These are phyloP conservation scores for Deilephila porcellus DNA, from an alignment of 2,888 invertebrate species.

Conservation along the genomic window DNA sequence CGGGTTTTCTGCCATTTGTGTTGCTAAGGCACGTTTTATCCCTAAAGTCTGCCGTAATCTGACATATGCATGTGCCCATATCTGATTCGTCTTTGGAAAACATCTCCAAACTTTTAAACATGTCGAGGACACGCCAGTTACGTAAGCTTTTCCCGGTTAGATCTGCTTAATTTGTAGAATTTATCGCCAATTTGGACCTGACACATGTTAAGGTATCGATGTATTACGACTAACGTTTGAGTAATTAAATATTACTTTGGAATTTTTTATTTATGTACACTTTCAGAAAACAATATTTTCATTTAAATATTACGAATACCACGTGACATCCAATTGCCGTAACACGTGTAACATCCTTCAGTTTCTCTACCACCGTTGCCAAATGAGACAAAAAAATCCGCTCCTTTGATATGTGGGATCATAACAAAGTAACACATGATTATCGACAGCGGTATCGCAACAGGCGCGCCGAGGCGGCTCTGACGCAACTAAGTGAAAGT, in stretches of 20 bases:
- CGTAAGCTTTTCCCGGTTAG: no score
- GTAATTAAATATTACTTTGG: no score
- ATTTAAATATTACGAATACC: no score
- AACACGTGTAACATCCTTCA: not conserved
- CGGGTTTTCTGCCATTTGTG: not conserved
- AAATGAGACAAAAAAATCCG: not conserved
- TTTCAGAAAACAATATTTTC: no score
- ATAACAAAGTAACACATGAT: slow-evolving; percentile 51
- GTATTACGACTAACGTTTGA: no score
- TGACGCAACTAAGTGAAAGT: slow-evolving; percentile 81
- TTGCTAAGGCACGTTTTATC: not conserved
- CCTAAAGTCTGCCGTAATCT: not conserved
- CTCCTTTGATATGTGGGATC: slow-evolving; percentile 41
- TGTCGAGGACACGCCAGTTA: no score
- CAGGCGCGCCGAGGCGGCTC: slow-evolving; percentile 38
- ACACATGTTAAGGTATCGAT: no score
- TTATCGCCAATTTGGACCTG: no score
- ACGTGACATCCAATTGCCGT: not conserved
- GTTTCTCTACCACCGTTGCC: not conserved
- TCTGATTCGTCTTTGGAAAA: no score
- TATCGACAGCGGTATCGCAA: slow-evolving; percentile 60
- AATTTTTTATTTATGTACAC: no score
- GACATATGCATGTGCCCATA: not conserved
- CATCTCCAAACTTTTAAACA: no score
- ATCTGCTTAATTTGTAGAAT: no score